phyloP scores from a whole-genome alignment of 2,113 vertebrate genomes.

The Myodes glareolus region DNA sequence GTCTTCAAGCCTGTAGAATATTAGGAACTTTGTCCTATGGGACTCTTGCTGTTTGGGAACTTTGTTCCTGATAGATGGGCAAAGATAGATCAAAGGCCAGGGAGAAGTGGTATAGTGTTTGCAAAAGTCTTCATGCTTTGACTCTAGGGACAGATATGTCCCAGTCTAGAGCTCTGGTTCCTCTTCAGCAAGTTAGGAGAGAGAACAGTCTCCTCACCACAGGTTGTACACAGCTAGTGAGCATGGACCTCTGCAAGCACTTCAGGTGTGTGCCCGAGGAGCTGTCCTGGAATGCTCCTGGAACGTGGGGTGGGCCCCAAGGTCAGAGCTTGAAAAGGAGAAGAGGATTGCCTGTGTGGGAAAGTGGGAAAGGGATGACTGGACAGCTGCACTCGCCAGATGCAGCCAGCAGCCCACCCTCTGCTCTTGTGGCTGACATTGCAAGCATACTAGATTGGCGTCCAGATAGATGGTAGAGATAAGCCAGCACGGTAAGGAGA shows the following conservation, averaged over 20 bases:
- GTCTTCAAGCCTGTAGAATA: background rate
- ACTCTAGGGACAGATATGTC: background rate
- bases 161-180: background rate
- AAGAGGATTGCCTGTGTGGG: background rate
- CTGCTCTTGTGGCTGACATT: background rate
- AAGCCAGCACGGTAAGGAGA: background rate
- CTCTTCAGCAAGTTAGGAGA: background rate
- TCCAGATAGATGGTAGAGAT: background rate
- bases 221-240: accelerated
- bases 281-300: background rate
- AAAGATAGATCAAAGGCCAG: background rate
- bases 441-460: background rate
- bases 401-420: background rate
- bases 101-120: background rate
- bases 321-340: background rate
- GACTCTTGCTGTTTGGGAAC: background rate
- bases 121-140: background rate
- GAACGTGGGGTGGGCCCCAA: background rate
- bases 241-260: background rate
- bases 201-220: background rate
- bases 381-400: background rate
- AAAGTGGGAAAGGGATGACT: background rate
- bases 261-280: background rate
- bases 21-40: background rate
- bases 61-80: background rate